These are phyloP conservation scores for Campylorhamphus procurvoides DNA, from an alignment of 2,113 vertebrate species.

Conservation along the genomic window DNA sequence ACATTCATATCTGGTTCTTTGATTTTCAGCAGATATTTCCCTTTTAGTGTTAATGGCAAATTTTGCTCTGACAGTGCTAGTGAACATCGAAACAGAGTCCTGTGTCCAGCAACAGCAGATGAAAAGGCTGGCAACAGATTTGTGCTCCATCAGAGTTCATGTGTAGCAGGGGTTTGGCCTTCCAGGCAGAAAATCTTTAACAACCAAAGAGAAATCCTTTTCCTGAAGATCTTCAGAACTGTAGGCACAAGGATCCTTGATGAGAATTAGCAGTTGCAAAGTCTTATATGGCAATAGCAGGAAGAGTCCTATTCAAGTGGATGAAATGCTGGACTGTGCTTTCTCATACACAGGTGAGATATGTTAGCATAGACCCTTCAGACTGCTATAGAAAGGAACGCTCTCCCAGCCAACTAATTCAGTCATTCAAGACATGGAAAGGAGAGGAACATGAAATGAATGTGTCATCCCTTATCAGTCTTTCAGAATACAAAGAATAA, in stretches of 20 bases:
- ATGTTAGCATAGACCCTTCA: not conserved
- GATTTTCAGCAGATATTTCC: not conserved
- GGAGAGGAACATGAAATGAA: not conserved
- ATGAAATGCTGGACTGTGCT: not conserved
- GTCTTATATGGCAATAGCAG: not conserved
- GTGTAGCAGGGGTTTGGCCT: not conserved
- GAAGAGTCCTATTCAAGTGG: not conserved
- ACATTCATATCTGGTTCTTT: not conserved
- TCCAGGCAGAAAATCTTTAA: not conserved
- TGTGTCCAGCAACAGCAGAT: not conserved
- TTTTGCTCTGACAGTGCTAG: not conserved
- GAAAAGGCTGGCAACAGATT: not conserved
- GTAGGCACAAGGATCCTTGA: not conserved
- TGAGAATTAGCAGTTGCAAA: not conserved
- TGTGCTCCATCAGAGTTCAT: not conserved
- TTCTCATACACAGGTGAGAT: not conserved
- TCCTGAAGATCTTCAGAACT: not conserved
- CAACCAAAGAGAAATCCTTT: not conserved
- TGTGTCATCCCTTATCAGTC: not conserved
- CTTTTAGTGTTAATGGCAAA: not conserved
- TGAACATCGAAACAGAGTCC: not conserved
- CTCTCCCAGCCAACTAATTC: not conserved
- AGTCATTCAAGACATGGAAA: not conserved
- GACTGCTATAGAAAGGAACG: accelerated
- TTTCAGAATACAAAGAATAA: not conserved